Evolutionary conservation across 2,888 invertebrate species (phyloP).

Genomic region (Eilema griseolum): DNA sequence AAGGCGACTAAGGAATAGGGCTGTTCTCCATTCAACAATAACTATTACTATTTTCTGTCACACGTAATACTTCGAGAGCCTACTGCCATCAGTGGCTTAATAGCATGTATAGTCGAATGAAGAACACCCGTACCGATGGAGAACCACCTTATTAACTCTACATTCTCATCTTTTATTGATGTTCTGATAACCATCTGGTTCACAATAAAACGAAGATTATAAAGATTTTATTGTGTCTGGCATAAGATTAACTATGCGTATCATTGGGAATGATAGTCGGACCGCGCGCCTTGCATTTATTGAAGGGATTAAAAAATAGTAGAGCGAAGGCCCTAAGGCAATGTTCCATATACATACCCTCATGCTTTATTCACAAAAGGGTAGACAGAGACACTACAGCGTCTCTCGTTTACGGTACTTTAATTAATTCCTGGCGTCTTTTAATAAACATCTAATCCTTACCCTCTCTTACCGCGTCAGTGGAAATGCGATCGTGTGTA

Average conservation of each 20-base stretch:
- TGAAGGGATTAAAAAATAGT: conserved; percentile 3
- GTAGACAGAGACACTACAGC: not conserved
- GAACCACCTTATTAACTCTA: not conserved
- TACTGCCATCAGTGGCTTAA: too few relatives aligned
- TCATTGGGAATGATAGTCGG: not conserved
- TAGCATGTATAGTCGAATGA: too few relatives aligned
- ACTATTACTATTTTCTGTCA: too few relatives aligned
- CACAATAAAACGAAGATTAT: not conserved
- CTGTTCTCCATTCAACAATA: too few relatives aligned
- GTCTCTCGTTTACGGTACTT: not conserved
- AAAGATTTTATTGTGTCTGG: conserved; percentile 7
- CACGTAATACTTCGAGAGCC: too few relatives aligned
- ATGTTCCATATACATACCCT: not conserved
- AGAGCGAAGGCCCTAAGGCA: not conserved
- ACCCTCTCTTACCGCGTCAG: too few relatives aligned
- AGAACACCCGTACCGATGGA: too few relatives aligned
- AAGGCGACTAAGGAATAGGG: too few relatives aligned
- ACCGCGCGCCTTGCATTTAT: not conserved
- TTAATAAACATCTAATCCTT: too few relatives aligned
- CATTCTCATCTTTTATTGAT: not conserved
- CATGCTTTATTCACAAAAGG: not conserved
- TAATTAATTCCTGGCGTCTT: not conserved
- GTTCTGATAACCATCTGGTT: not conserved
- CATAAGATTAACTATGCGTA: not conserved
- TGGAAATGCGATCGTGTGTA: too few relatives aligned